These are phyloP conservation scores for Rhaphigaster nebulosa DNA, from an alignment of 2,888 invertebrate species.

Conservation along the genomic window DNA sequence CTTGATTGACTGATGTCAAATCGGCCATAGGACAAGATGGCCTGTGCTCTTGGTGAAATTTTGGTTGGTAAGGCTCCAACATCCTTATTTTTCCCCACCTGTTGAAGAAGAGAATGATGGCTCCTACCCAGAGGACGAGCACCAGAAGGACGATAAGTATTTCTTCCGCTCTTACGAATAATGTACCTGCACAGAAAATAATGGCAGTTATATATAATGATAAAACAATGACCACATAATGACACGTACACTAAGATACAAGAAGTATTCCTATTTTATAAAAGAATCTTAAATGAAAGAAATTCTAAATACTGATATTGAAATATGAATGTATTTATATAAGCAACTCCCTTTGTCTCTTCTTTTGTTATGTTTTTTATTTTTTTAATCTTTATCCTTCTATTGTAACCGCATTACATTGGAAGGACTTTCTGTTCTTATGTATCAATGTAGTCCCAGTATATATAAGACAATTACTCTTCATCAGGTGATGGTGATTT, in stretches of 20 bases:
- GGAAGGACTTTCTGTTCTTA: no score
- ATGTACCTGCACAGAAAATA: constrained; percentile 59
- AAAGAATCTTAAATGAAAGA: not conserved
- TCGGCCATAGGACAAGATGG: constrained; percentile 81
- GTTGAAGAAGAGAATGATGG: constrained; percentile 88
- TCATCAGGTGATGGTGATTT: no score
- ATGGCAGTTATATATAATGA: no score
- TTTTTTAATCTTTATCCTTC: no score
- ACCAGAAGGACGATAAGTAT: constrained; percentile 89
- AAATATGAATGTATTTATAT: not conserved
- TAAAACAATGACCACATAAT: not conserved
- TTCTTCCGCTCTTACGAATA: constrained; percentile 89
- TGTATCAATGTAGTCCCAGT: no score
- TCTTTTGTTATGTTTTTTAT: no score
- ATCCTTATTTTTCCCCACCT: constrained; percentile 92
- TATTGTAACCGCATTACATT: no score
- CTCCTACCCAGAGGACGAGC: constrained; percentile 86
- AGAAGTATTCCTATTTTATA: no score
- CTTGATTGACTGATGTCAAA: constrained; percentile 66
- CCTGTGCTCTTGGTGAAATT: constrained; percentile 85
- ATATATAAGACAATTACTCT: no score
- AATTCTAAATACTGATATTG: not conserved
- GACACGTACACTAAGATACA: no score
- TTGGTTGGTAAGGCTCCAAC: constrained; percentile 91
- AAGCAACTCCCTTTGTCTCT: no score